phyloP scores from a whole-genome alignment of 53 echinoderm and acorn worm species.

The Holothuria scabra region DNA sequence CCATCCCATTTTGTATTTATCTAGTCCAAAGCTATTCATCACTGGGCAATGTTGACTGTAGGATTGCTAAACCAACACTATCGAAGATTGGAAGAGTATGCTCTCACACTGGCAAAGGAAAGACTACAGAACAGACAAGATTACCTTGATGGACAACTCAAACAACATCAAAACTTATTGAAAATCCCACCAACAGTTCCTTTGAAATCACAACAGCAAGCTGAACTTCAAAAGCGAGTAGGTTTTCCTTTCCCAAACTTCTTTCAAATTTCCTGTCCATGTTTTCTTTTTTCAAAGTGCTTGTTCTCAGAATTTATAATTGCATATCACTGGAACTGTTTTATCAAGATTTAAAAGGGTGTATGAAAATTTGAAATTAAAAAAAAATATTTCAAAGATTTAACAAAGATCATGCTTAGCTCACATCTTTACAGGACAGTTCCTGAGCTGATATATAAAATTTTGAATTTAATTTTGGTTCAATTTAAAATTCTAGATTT shows the following conservation, averaged over 20 bases:
- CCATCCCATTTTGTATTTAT: not conserved
- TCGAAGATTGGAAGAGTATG: slow-evolving; percentile 76
- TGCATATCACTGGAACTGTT: too few species aligned
- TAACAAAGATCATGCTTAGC: too few species aligned
- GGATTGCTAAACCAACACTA: slow-evolving; percentile 90
- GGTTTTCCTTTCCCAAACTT: not conserved
- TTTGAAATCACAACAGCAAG: slow-evolving; percentile 19
- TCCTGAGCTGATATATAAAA: too few species aligned
- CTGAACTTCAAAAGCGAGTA: slow-evolving; percentile 22
- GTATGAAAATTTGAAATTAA: too few species aligned
- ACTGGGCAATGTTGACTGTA: slow-evolving; percentile 91
- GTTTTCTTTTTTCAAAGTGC: too few species aligned
- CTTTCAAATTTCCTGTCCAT: not conserved
- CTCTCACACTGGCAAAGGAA: slow-evolving; percentile 72
- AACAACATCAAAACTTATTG: slow-evolving; percentile 71
- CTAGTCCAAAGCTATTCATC: slow-evolving; percentile 71
- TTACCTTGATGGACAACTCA: slow-evolving; percentile 79
- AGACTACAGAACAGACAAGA: slow-evolving; percentile 77
- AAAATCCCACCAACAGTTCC: slow-evolving; percentile 26
- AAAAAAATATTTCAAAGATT: too few species aligned
- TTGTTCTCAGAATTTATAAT: too few species aligned
- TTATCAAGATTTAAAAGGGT: too few species aligned
- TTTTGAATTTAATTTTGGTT: too few species aligned
- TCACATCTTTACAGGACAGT: too few species aligned
- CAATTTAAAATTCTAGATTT: too few species aligned